These are phyloP conservation scores for Anthonomus grandis DNA, from an alignment of 1,140 invertebrate genomes.

Conservation along the genomic window DNA sequence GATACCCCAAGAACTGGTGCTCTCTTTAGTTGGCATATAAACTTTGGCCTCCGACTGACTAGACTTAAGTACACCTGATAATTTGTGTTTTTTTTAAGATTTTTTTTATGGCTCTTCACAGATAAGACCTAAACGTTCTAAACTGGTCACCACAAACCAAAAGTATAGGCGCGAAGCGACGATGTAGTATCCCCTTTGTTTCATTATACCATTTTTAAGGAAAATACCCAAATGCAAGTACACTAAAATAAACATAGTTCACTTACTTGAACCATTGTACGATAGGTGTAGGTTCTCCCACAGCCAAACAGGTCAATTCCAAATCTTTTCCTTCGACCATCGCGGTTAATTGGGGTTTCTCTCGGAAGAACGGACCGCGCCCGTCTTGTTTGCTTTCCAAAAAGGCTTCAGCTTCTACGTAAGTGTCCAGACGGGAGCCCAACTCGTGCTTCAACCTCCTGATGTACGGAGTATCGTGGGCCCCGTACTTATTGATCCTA, in stretches of 20 bases:
- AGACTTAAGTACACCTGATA: too few relatives aligned
- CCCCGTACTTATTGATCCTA: slow-evolving; percentile 73
- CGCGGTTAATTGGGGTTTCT: slow-evolving; percentile 74
- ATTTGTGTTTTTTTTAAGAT: too few relatives aligned
- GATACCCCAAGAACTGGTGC: too few relatives aligned
- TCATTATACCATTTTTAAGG: too few relatives aligned
- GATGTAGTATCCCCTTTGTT: not conserved
- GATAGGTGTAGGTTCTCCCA: slow-evolving; percentile 83
- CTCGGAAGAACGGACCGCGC: slow-evolving; percentile 74
- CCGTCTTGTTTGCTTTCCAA: slow-evolving; percentile 77
- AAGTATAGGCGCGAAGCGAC: too few relatives aligned
- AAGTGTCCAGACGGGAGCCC: slow-evolving; percentile 73
- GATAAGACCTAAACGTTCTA: too few relatives aligned
- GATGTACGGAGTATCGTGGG: slow-evolving; percentile 63
- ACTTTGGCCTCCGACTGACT: too few relatives aligned
- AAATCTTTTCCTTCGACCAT: slow-evolving; percentile 76
- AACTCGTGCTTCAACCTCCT: slow-evolving; percentile 77
- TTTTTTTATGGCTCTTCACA: too few relatives aligned
- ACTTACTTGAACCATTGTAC: slow-evolving; percentile 91
- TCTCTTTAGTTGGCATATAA: too few relatives aligned
- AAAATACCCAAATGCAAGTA: not conserved
- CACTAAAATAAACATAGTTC: not conserved
- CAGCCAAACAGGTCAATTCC: slow-evolving; percentile 78
- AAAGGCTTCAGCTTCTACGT: slow-evolving; percentile 79
- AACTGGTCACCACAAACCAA: too few relatives aligned